Conservation (phyloP, 2,113 vertebrate genomes). For the Thalassarche chlororhynchos region DNA sequence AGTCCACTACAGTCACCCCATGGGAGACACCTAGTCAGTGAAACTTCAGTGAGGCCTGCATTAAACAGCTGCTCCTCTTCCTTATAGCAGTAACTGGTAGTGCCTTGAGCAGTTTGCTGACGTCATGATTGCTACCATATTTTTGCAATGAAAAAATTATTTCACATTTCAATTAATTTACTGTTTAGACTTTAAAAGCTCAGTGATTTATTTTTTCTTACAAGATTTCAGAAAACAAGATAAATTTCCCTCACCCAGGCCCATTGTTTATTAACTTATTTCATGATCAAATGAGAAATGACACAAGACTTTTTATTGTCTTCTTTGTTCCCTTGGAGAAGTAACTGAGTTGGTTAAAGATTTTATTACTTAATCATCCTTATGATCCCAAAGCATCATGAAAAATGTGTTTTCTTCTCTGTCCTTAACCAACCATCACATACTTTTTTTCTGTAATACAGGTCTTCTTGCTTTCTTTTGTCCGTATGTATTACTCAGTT, state of each 20-base stretch:
- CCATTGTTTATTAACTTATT: background rate
- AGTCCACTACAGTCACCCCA: background rate
- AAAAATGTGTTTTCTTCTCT: background rate
- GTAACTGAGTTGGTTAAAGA: background rate
- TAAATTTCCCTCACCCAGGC: background rate
- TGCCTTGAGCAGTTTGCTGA: background rate
- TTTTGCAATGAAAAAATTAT: background rate
- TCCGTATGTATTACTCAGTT: background rate
- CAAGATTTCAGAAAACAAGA: background rate
- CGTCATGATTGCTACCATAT: background rate
- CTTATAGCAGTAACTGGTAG: background rate
- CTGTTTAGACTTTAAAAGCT: background rate
- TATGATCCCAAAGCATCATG: background rate
- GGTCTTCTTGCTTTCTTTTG: background rate
- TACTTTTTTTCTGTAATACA: background rate
- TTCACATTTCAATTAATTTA: background rate
- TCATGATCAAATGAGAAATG: background rate
- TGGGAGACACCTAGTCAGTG: background rate
- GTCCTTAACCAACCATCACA: background rate
- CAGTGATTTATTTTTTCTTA: background rate
- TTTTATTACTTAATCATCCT: background rate
- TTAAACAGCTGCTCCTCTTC: background rate
- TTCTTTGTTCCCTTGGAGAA: background rate
- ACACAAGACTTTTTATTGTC: background rate
- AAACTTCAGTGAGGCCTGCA: background rate